Evolutionary conservation across 1,140 invertebrate genomes (phyloP).

Genomic region (Apis cerana): DNA sequence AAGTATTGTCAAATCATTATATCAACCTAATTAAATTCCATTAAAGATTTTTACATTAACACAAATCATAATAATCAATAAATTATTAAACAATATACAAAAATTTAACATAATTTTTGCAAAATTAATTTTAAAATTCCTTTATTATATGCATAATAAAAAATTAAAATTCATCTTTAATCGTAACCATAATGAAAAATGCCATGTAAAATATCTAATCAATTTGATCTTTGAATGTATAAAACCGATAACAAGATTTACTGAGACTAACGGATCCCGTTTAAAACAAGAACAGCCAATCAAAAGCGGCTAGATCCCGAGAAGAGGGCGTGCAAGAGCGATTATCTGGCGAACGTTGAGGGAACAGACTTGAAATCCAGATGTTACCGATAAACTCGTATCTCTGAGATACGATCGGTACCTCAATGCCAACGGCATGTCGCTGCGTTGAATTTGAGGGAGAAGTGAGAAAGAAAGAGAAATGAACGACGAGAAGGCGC

Average conservation of each 20-base stretch:
- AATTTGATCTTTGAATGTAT: neutral
- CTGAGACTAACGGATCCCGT: neutral
- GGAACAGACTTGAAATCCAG: neutral
- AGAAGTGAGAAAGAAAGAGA: neutral
- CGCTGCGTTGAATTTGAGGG: neutral
- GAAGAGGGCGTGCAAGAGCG: too few relatives aligned
- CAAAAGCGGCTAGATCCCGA: neutral
- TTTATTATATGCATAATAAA: too few relatives aligned
- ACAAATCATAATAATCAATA: too few relatives aligned
- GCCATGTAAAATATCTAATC: neutral
- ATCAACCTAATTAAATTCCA: too few relatives aligned
- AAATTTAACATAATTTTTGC: neutral
- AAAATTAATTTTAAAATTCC: neutral
- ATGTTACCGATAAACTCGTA: neutral
- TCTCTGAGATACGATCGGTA: conserved; percentile 10
- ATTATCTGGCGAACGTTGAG: neutral
- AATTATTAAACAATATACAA: too few relatives aligned
- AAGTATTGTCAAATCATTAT: too few relatives aligned
- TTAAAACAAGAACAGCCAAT: neutral
- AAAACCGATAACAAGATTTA: conserved; percentile 10
- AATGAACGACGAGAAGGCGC: neutral
- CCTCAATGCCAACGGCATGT: neutral
- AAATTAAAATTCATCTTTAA: neutral
- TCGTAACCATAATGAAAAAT: neutral
- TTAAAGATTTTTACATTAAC: too few relatives aligned